Evolutionary conservation across 1,140 invertebrate species (phyloP).

Genomic region (Kradibia gibbosae): DNA sequence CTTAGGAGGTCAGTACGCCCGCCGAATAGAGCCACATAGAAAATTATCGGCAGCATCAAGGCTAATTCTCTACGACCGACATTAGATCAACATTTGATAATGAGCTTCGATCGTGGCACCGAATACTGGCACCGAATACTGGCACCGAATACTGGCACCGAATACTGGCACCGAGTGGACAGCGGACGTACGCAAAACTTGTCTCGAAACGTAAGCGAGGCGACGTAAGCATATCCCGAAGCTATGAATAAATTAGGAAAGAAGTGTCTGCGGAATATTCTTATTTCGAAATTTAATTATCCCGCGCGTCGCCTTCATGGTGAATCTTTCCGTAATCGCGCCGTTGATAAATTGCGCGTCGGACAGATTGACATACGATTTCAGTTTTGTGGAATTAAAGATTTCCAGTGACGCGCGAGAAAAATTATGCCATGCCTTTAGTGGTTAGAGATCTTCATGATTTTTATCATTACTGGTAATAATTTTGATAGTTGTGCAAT

Average conservation of each 20-base stretch:
- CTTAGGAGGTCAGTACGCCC: too few relatives aligned
- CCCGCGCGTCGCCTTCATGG: background rate
- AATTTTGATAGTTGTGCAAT: background rate
- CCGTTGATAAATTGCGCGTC: background rate
- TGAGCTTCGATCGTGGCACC: background rate
- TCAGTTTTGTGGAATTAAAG: background rate
- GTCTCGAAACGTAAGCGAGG: too few relatives aligned
- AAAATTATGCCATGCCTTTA: background rate
- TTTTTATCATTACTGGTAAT: background rate
- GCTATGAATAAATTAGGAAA: background rate
- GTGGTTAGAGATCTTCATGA: background rate
- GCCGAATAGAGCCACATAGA: too few relatives aligned
- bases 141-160: too few relatives aligned
- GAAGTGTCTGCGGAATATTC: background rate
- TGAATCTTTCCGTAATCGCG: background rate
- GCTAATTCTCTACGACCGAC: too few relatives aligned
- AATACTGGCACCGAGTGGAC: too few relatives aligned
- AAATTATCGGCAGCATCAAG: too few relatives aligned
- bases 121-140: background rate
- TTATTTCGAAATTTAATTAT: background rate
- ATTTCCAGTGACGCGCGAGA: background rate
- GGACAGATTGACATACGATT: background rate
- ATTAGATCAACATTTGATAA: background rate
- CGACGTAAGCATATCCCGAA: background rate
- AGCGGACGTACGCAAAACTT: too few relatives aligned